These are phyloP conservation scores for Gymnoscopelus braueri DNA, from an alignment of 2,797 vertebrate genomes.

Conservation along the genomic window DNA sequence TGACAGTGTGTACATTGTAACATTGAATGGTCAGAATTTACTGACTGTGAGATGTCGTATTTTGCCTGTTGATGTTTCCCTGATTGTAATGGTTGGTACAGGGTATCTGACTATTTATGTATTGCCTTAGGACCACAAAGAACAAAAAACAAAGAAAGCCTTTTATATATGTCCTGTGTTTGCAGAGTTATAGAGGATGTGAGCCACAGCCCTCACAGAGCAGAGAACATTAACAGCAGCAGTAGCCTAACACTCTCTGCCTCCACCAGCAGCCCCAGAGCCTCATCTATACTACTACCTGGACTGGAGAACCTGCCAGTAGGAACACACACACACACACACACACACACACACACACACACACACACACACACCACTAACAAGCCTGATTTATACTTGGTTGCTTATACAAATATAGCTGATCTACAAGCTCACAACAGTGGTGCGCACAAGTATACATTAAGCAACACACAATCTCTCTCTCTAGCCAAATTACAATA, in stretches of 20 bases:
- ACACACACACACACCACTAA: too few species aligned
- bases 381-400: neutral
- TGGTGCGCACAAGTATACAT: too few species aligned
- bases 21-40: too few species aligned
- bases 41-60: neutral
- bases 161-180: neutral
- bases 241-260: constrained; percentile 69
- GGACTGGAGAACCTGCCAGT: constrained; percentile 90
- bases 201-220: constrained; percentile 86
- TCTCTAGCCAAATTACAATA: neutral
- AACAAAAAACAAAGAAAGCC: too few species aligned
- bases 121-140: too few species aligned
- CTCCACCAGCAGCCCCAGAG: constrained; percentile 84
- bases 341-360: neutral
- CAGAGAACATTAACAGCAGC: constrained; percentile 79
- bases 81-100: neutral
- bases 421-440: too few species aligned
- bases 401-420: too few species aligned
- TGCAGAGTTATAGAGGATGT: constrained; percentile 88
- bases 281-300: constrained; percentile 86
- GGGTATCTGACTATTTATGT: neutral
- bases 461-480: neutral
- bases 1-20: too few species aligned
- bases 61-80: neutral
- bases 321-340: constrained; percentile 8